phyloP scores from a whole-genome alignment of 2,797 vertebrate species.

The Malacoraja senta region DNA sequence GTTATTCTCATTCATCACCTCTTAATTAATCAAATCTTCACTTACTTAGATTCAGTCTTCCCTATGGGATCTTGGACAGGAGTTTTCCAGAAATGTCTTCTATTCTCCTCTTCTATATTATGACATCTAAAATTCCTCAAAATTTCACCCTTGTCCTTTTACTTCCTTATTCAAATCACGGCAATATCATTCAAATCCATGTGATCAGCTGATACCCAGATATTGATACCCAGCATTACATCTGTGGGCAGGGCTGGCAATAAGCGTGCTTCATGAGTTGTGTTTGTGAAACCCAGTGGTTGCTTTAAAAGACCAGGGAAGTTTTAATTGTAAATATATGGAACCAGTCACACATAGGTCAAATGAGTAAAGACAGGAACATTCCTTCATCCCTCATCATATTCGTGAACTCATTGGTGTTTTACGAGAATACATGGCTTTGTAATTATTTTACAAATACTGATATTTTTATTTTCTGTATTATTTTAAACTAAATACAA shows the following conservation, averaged over 20 bases:
- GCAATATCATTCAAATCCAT: too few relatives aligned
- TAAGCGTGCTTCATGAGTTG: background rate
- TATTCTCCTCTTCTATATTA: too few relatives aligned
- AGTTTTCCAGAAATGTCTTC: too few relatives aligned
- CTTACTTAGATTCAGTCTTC: too few relatives aligned
- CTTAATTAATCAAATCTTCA: too few relatives aligned
- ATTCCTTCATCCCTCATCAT: background rate
- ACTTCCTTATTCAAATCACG: too few relatives aligned
- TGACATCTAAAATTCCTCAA: too few relatives aligned
- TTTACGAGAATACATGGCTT: background rate
- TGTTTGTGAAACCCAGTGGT: background rate
- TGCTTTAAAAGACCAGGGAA: background rate
- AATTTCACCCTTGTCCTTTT: too few relatives aligned
- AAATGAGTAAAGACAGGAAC: background rate
- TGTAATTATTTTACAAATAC: background rate
- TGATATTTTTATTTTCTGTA: background rate
- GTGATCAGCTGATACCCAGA: background rate
- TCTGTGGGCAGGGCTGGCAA: background rate
- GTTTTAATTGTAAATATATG: background rate
- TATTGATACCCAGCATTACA: background rate
- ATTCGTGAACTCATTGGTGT: background rate
- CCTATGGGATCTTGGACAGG: too few relatives aligned
- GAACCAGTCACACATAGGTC: background rate
- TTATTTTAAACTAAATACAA: background rate
- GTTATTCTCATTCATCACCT: too few relatives aligned